Base-by-base conservation (phyloP, 2,113 vertebrate species). In the Leucopternis melanops region DNA sequence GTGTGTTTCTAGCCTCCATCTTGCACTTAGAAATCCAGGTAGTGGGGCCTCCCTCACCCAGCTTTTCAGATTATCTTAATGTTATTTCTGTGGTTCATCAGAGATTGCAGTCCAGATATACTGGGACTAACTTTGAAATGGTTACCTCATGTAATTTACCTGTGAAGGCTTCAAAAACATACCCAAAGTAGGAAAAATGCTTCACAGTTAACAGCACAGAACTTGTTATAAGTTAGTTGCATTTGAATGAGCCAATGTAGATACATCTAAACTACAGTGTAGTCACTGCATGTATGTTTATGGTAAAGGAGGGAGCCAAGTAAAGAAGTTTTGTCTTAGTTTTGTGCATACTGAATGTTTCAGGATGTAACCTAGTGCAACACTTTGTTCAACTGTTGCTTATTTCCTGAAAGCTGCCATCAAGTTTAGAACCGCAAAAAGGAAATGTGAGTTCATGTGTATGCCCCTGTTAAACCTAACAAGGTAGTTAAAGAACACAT, bases 391-490 rank as follows among this genome's bases (percentile, higher is more conserved):
- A 91, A 34, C 23, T 31, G 19, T 42, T 87, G 25, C 67, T 72
- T 54, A 34, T 97, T 97, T 97, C 94, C 22, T 54, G 95, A 93
- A 87, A 92, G 42, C 67, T 83, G 67, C 83, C 83, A 36, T 90
- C 61, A 40, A 80, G 71, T 83, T 79, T 67, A 79, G 91, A 97
- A 96, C 95, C 92, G 1, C 97, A 97, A 12, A 96, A 92, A 97
- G 98, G 98, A 98, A 98, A 88, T 85, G 89, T 8, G 44, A 61
- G 61, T 65, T 92, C 52, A 27, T 1, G 0, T 72, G 52, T 38
- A 7, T 67, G 61, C 62, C 74, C n/a, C 72, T 45, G 61, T 47
- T 94, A 88, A 94, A 70, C 72, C 23, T 77, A 85, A 90, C 10
- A 13, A 6, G 13, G 32, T 22, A 71, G 71, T 72, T 88, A 75